Conservation (phyloP, 2,797 vertebrate species). For the Argyrosomus regius region DNA sequence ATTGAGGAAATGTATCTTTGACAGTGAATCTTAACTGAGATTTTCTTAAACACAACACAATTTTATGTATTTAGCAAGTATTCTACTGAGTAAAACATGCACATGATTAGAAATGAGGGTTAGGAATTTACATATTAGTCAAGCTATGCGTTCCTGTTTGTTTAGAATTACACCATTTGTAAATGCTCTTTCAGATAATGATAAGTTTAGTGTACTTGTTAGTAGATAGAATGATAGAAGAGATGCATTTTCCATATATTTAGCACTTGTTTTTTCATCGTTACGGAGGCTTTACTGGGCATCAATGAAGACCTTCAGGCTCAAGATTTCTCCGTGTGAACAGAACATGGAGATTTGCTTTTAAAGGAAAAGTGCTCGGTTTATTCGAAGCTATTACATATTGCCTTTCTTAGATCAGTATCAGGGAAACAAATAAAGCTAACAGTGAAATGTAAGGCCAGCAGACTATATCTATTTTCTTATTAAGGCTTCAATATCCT, state of each 20-base stretch:
- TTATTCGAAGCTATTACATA: conserved; percentile 77
- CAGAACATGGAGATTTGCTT: conserved; percentile 44
- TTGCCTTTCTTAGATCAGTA: conserved; percentile 81
- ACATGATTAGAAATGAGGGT: conserved; percentile 11
- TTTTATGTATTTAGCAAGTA: conserved; percentile 18
- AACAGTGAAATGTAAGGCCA: conserved; percentile 77
- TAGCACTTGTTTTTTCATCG: neutral
- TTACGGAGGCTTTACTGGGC: neutral
- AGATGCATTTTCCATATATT: conserved; percentile 9
- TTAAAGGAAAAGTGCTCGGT: conserved; percentile 66
- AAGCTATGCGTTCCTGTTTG: conserved; percentile 9
- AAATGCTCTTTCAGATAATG: neutral
- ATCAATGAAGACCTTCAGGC: neutral
- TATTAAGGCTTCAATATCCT: conserved; percentile 87
- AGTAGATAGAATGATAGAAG: neutral
- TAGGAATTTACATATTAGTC: conserved; percentile 15
- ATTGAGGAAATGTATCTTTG: conserved; percentile 27
- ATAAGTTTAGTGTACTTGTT: neutral
- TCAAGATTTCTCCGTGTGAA: conserved; percentile 27
- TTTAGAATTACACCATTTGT: neutral
- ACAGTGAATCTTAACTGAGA: conserved; percentile 1
- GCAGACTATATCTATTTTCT: conserved; percentile 80
- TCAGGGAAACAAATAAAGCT: conserved; percentile 84
- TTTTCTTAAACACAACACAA: neutral
- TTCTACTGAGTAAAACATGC: neutral